Evolutionary conservation across 1,140 invertebrate genomes (phyloP).

Genomic region (Zophobas atratus): DNA sequence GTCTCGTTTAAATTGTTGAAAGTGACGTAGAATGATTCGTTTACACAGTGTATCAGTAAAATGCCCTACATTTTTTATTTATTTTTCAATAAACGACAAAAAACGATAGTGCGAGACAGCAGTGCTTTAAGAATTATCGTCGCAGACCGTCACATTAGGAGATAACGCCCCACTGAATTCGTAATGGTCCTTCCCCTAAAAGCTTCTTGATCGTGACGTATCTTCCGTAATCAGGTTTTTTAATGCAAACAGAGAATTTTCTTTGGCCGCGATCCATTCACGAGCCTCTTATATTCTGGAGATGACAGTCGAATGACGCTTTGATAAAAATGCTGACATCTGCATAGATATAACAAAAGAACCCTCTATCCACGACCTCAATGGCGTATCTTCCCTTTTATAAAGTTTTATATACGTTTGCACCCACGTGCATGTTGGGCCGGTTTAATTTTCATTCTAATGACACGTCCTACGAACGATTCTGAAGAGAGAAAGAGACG

Average conservation of each 20-base stretch:
- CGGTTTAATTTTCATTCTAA: constrained; percentile 44
- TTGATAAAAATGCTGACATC: constrained; percentile 36
- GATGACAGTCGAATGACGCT: constrained; percentile 34
- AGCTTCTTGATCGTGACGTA: constrained; percentile 32
- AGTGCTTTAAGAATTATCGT: constrained; percentile 31
- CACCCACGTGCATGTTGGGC: constrained; percentile 29
- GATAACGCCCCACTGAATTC: constrained; percentile 14
- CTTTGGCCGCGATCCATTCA: background rate
- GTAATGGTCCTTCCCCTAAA: constrained; percentile 22
- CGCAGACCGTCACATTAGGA: constrained; percentile 16
- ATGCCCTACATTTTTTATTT: constrained; percentile 33
- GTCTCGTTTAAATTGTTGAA: constrained; percentile 4
- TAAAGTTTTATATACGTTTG: constrained; percentile 23
- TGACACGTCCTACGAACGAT: constrained; percentile 44
- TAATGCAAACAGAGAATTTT: constrained; percentile 32
- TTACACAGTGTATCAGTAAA: constrained; percentile 20
- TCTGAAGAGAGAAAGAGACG: constrained; percentile 14
- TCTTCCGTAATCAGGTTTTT: constrained; percentile 16
- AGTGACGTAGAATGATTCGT: constrained; percentile 19
- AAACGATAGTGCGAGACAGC: constrained; percentile 16
- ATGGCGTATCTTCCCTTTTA: constrained; percentile 36
- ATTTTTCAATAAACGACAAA: constrained; percentile 22
- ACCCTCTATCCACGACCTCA: constrained; percentile 25
- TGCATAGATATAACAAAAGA: constrained; percentile 32
- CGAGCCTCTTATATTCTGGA: constrained; percentile 8